Evolutionary conservation across 2,888 invertebrate species (phyloP), one percentile per base, ranked within the genome.

Genomic region (Argyresthia albistria): DNA sequence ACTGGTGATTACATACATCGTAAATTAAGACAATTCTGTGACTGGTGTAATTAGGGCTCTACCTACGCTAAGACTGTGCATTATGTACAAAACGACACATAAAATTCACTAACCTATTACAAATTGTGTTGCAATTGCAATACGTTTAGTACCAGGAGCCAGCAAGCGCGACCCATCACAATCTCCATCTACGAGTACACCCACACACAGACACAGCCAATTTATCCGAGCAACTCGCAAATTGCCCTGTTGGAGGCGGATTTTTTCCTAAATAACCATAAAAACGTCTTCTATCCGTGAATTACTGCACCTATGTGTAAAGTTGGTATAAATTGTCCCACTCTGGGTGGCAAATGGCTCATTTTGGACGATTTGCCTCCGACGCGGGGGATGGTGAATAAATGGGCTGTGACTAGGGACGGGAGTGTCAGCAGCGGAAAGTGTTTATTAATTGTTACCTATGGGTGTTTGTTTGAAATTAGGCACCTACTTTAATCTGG

Each of bases 241-340:
- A 86, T 86, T 83, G 83, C 82, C 75, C 76, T 77, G 73, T 80
- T 68, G 78, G 82, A 81, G 37, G 36, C 48, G 48, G 48, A 78
- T 78, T 86, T 51, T 80, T 81, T 80, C 84, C 86, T 84, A 86
- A 86, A 86, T 84, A 86, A 83, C 86, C 84, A 84, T 86, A 86
- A 86, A 86, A 86, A 83, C 82, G 86, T 86, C 84, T 76, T 73
- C 73, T 72, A 70, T 59, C 69, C 60, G 80, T 86, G 80, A 86
- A 80, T 81, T 86, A 86, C 81, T 76, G 82, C 80, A 74, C 59
- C 58, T 61, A 64, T 65, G 64, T 66, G 69, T 73, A 69, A 73
- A 69, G 70, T 76, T 71, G 76, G 69, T 69, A 72, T 73, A 82
- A 84, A 84, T 83, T 80, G 79, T 75, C 75, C 50, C 7, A 42